Conservation (phyloP, 2,113 vertebrate genomes). For the Holacanthus passer region DNA sequence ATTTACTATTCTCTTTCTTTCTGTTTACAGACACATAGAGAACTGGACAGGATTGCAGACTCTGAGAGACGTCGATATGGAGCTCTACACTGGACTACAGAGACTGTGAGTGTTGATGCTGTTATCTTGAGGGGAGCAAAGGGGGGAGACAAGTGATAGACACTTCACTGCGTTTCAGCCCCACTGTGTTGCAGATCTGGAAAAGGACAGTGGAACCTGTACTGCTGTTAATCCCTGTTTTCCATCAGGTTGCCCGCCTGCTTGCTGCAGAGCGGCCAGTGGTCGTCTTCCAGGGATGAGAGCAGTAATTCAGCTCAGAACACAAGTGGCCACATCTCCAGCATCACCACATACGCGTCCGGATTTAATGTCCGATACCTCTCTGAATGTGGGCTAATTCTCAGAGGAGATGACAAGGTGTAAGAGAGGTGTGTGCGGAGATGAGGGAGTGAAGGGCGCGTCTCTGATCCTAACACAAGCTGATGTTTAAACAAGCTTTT, state of each 20-base stretch:
- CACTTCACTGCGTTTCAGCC: constrained; percentile 17
- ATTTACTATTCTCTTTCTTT: constrained; percentile 65
- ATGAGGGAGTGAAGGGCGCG: constrained; percentile 9
- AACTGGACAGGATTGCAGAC: constrained; percentile 96
- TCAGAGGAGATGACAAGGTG: constrained; percentile 41
- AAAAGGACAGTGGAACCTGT: constrained; percentile 14
- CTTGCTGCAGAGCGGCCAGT: constrained; percentile 3
- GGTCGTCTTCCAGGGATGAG: neutral
- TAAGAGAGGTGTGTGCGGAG: constrained; percentile 8
- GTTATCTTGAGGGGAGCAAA: constrained; percentile 18
- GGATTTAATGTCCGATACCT: constrained; percentile 37
- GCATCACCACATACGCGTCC: neutral
- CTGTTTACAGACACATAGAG: constrained; percentile 93
- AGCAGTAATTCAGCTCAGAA: constrained; percentile 24
- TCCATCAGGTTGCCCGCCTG: constrained; percentile 12
- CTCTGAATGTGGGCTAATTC: constrained; percentile 42
- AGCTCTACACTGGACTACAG: constrained; percentile 96
- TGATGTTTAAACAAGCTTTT: constrained; percentile 72
- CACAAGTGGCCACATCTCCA: constrained; percentile 19
- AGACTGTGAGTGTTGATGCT: constrained; percentile 91
- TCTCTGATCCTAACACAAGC: constrained; percentile 53
- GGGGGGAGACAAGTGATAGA: neutral
- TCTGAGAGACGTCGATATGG: constrained; percentile 97
- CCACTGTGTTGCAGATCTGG: constrained; percentile 27
- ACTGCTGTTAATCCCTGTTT: constrained; percentile 38